phyloP scores from a whole-genome alignment of 1,140 invertebrate species.

The Periplaneta americana region DNA sequence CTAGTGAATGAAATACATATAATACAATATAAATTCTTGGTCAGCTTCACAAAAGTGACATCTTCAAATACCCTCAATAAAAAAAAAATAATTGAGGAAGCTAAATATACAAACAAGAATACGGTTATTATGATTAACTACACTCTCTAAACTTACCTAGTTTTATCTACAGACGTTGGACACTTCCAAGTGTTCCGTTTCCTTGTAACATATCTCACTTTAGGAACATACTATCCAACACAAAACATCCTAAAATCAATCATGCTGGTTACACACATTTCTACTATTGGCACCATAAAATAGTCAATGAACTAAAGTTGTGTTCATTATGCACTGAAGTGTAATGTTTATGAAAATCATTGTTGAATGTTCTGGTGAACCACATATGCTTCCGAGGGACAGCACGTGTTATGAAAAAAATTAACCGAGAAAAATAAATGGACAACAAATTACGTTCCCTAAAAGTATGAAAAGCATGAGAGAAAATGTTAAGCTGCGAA shows the following conservation, averaged over 20 bases:
- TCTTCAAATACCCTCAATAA: too few species aligned
- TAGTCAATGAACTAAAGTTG: background rate
- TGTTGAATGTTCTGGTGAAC: too few species aligned
- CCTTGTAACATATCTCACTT: background rate
- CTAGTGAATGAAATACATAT: too few species aligned
- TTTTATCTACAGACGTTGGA: background rate
- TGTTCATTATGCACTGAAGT: too few species aligned
- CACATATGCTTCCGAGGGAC: background rate
- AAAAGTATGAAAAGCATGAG: background rate
- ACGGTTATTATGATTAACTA: too few species aligned
- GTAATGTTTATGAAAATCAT: background rate
- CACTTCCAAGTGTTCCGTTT: too few species aligned
- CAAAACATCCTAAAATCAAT: background rate
- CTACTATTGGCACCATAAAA: background rate
- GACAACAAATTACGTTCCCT: background rate
- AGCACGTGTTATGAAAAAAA: background rate
- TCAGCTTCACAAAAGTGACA: too few species aligned
- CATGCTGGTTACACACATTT: background rate
- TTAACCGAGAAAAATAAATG: background rate
- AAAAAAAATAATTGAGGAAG: too few species aligned
- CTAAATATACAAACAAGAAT: too few species aligned
- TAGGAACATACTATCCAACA: background rate
- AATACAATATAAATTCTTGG: too few species aligned
- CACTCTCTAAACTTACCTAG: background rate
- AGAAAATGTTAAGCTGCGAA: background rate